Evolutionary conservation across 2,888 invertebrate genomes (phyloP), one percentile per base, ranked within the genome.

Genomic region (Drosophila mercatorum): DNA sequence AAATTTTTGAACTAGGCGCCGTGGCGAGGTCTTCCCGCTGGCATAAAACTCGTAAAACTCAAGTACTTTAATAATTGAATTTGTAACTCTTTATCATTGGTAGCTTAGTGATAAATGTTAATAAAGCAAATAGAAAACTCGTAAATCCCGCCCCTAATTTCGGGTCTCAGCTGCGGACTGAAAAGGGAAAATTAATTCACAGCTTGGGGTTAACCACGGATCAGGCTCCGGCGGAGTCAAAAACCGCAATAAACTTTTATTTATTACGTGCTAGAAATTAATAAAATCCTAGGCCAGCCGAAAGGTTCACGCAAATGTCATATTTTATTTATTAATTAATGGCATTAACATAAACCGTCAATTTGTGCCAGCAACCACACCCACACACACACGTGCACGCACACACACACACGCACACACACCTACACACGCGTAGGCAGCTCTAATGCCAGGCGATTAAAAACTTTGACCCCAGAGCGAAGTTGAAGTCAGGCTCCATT

Each of bases 81-180:
- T 89, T 87, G 83, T 89, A 88, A 83, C 83, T 90, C 75, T 83
- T 86, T 89, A 89, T 87, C 75, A 81, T 88, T 90, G 78, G 87
- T 88, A 89, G 90, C 75, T 87, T 88, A 88, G 87, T 75, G 80
- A 81, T 90, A 81, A 83, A 87, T 87, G 87, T 90, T 86, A 75
- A 84, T 84, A 74, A 84, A 74, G 44, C 31, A 77, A 80, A 68
- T 43, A 57, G 60, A 59, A 61, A 31, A 38, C 36, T 6, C 52
- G 53, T 40, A 28, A 55, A 28, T 8, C 7, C 17, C 17, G 17
- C 34, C 52, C 14, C 70, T 58, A 38, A 38, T 36, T 53, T 69
- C 38, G 68, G 70, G n/a, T 59, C 60, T 51, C 51, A 46, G 43
- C 44, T 47, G 61, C 43, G 49, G 64, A 74, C 57, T 67, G 56